These are phyloP conservation scores for Erebia epiphron DNA, from an alignment of 2,888 invertebrate species.

Conservation along the genomic window DNA sequence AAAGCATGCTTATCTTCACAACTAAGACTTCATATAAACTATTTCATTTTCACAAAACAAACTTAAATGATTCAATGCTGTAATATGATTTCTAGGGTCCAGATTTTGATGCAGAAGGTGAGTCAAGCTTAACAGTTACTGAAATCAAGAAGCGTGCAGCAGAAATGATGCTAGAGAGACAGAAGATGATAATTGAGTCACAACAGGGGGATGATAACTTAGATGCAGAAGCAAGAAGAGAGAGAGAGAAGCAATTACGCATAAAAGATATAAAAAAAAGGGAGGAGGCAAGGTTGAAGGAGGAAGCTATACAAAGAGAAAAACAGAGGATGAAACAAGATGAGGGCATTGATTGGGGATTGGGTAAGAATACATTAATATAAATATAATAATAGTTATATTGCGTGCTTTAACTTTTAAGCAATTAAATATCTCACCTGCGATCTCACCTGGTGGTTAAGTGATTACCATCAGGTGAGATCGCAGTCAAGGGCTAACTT, in stretches of 20 bases:
- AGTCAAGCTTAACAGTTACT: constrained; percentile 90
- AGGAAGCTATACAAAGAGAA: constrained; percentile 68
- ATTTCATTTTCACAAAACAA: too few relatives aligned
- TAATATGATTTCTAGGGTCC: constrained; percentile 85
- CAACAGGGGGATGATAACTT: constrained; percentile 57
- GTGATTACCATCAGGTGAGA: background rate
- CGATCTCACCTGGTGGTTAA: too few relatives aligned
- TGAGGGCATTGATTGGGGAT: constrained; percentile 96
- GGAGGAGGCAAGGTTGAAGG: constrained; percentile 9
- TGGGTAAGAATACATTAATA: constrained; percentile 79
- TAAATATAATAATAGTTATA: too few relatives aligned
- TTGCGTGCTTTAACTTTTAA: too few relatives aligned
- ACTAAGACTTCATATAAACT: too few relatives aligned
- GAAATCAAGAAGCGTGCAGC: constrained; percentile 85
- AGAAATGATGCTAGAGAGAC: constrained; percentile 70
- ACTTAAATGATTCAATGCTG: too few relatives aligned
- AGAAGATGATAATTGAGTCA: constrained; percentile 57
- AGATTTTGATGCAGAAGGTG: constrained; percentile 92
- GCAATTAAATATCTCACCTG: too few relatives aligned
- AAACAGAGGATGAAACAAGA: constrained; percentile 72
- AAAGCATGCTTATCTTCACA: too few relatives aligned
- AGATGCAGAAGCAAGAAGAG: background rate
- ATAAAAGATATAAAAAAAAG: background rate
- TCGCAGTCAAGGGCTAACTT: background rate
- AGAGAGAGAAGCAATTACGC: background rate